Conservation (phyloP, 2,888 invertebrate genomes). For the Endotricha flammealis region DNA sequence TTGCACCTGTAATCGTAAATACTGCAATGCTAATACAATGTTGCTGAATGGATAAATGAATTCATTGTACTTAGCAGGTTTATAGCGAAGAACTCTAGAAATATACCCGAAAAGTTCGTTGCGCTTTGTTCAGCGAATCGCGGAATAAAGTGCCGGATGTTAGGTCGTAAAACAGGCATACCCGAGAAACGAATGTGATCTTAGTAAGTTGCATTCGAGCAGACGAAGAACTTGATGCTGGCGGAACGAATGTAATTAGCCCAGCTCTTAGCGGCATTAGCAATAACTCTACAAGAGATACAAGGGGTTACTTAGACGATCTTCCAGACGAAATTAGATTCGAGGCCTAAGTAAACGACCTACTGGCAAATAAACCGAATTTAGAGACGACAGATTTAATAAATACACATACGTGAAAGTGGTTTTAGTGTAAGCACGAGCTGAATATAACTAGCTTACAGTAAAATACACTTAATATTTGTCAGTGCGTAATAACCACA, state of each 20-base stretch:
- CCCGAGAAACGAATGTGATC: slow-evolving; percentile 41
- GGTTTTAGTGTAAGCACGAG: not conserved
- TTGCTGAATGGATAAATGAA: too few species aligned
- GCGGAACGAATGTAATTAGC: slow-evolving; percentile 31
- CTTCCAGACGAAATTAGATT: slow-evolving; percentile 18
- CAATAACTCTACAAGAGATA: slow-evolving; percentile 8
- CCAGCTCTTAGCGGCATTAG: slow-evolving; percentile 16
- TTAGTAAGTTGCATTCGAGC: slow-evolving; percentile 28
- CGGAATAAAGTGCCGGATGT: slow-evolving; percentile 63
- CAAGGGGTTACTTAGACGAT: not conserved
- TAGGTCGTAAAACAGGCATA: slow-evolving; percentile 36
- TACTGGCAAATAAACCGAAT: slow-evolving; percentile 12
- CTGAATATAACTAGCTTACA: not conserved
- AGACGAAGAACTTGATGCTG: slow-evolving; percentile 14
- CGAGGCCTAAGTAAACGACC: slow-evolving; percentile 18
- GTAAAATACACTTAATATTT: too few species aligned
- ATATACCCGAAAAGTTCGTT: slow-evolving; percentile 25
- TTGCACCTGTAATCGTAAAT: too few species aligned
- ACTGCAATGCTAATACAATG: too few species aligned
- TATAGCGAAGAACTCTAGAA: slow-evolving; percentile 7
- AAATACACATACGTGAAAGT: slow-evolving; percentile 2
- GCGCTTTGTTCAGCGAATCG: slow-evolving; percentile 33
- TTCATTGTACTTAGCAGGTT: slow-evolving; percentile 1
- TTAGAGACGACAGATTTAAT: slow-evolving; percentile 7
- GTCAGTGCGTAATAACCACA: not conserved